Evolutionary conservation across 2,888 invertebrate species (phyloP).

Genomic region (Liodrosophila aerea): DNA sequence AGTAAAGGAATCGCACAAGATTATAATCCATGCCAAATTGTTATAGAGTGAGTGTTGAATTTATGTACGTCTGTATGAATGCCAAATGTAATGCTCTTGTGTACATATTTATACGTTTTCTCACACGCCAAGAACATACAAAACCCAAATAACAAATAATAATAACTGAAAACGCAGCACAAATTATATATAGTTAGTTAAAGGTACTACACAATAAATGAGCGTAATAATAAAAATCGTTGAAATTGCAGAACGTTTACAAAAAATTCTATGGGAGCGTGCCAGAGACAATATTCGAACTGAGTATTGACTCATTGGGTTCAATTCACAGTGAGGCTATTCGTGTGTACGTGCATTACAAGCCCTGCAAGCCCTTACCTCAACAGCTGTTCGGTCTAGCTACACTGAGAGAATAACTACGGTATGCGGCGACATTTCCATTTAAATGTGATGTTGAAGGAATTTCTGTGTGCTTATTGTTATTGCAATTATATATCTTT

Average conservation of each 20-base stretch:
- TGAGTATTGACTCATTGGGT: neutral
- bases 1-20: no score
- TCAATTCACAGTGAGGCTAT: neutral
- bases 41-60: no score
- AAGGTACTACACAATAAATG: conserved; percentile 12
- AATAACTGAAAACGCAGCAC: conserved; percentile 2
- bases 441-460: no score
- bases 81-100: neutral
- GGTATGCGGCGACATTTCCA: no score
- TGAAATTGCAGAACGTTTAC: conserved; percentile 48
- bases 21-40: no score
- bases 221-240: conserved; percentile 42
- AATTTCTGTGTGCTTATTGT: no score
- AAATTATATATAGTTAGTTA: conserved; percentile 10
- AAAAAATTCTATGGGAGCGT: conserved; percentile 27
- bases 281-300: conserved; percentile 1
- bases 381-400: no score
- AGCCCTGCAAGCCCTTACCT: neutral
- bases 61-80: no score
- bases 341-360: neutral
- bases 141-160: conserved; percentile 1
- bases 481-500: no score
- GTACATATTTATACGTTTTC: neutral
- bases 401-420: no score
- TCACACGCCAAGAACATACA: neutral